A percentile compares a stretch with the other conserved stretches of the same genome.
These are phyloP conservation scores for Cirrhinus mrigala DNA, from an alignment of 2,797 vertebrate genomes.

Conservation along the genomic window DNA sequence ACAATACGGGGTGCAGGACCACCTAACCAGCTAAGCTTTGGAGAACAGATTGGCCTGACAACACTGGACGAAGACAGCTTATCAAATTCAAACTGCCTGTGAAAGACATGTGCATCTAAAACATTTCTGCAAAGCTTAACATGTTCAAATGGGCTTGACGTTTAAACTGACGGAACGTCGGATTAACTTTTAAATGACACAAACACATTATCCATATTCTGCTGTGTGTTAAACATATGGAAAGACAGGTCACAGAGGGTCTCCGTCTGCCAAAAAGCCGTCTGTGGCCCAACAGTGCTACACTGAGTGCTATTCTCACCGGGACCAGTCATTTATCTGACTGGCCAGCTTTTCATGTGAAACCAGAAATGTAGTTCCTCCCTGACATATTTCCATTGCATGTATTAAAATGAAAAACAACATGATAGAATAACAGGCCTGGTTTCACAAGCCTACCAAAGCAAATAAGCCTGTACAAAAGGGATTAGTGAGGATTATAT, in stretches of 20 bases:
- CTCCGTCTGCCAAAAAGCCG: slow-evolving; percentile 37
- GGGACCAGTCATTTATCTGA: slow-evolving; percentile 33
- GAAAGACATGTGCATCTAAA: background rate
- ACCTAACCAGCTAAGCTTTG: slow-evolving; percentile 66
- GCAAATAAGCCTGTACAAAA: slow-evolving; percentile 40
- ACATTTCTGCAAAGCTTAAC: background rate
- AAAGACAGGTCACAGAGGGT: slow-evolving; percentile 28
- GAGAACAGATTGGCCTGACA: slow-evolving; percentile 52
- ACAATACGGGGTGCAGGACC: slow-evolving; percentile 75
- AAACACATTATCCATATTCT: slow-evolving; percentile 24
- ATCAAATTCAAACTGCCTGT: slow-evolving; percentile 23
- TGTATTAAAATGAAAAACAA: slow-evolving; percentile 19
- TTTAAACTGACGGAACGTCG: background rate
- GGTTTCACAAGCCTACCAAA: slow-evolving; percentile 4
- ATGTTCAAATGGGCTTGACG: background rate
- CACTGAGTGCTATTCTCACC: slow-evolving; percentile 7
- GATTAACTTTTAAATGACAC: background rate
- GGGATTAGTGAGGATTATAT: slow-evolving; percentile 77
- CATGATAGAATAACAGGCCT: slow-evolving; percentile 1
- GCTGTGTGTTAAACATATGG: slow-evolving; percentile 29
- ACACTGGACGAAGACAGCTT: slow-evolving; percentile 36
- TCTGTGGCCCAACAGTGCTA: background rate
- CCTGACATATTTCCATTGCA: slow-evolving; percentile 20
- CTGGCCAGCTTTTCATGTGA: slow-evolving; percentile 23
- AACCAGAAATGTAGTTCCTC: slow-evolving; percentile 43